Percentiles rank a stretch among this genome's conserved stretches.
Conservation (phyloP, 2,888 invertebrate species). For the Halictus quadricinctus region DNA sequence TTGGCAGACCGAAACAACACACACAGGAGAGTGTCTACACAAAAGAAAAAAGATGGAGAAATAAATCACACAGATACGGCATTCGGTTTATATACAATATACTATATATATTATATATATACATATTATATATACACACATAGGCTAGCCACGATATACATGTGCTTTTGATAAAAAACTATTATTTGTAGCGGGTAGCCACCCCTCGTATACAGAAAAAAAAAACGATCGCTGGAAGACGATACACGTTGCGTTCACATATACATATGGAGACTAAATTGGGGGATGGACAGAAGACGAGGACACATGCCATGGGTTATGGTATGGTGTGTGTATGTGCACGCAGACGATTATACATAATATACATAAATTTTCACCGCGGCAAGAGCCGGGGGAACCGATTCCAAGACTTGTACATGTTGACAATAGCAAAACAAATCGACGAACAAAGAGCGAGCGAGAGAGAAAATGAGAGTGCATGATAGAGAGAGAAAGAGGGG, state of each 20-base stretch:
- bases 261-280: slow-evolving; percentile 7
- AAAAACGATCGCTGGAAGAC: slow-evolving; percentile 45
- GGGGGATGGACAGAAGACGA: background rate
- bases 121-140: slow-evolving; percentile 76
- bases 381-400: slow-evolving; percentile 27
- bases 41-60: background rate
- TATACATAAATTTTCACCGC: slow-evolving; percentile 41
- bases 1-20: slow-evolving; percentile 10
- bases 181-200: slow-evolving; percentile 77
- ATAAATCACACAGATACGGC: slow-evolving; percentile 67
- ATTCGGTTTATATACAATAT: slow-evolving; percentile 76
- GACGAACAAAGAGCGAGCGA: slow-evolving; percentile 32
- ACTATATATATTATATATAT: slow-evolving; percentile 68
- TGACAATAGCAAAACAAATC: slow-evolving; percentile 63
- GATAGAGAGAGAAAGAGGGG: background rate
- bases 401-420: slow-evolving; percentile 60
- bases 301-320: background rate
- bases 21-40: background rate
- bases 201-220: slow-evolving; percentile 70
- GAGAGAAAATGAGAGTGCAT: slow-evolving; percentile 18
- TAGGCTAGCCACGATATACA: slow-evolving; percentile 80
- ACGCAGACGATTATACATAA: slow-evolving; percentile 49
- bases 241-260: slow-evolving; percentile 58
- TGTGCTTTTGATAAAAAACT: slow-evolving; percentile 81
- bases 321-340: slow-evolving; percentile 14